phyloP scores from a whole-genome alignment of 1,140 invertebrate genomes.

The Ridgeia piscesae region DNA sequence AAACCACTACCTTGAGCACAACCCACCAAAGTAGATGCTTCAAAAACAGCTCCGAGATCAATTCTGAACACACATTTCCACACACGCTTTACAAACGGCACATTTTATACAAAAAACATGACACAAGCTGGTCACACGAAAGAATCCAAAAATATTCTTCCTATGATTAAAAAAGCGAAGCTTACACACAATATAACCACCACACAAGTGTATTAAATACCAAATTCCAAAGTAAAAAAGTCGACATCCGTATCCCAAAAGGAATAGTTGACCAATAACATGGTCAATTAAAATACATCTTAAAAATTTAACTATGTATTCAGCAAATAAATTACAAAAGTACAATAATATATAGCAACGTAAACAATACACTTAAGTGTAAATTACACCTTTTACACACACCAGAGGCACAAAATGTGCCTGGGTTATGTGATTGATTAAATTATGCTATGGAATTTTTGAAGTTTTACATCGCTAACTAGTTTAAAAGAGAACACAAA shows the following conservation, averaged over 20 bases:
- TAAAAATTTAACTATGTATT: not conserved
- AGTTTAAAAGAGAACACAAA: not conserved
- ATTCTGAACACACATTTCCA: not conserved
- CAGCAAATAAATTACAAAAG: constrained; percentile 1
- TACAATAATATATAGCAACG: constrained; percentile 6
- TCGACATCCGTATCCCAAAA: not conserved
- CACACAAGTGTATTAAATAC: constrained; percentile 6
- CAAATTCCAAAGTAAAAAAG: not conserved
- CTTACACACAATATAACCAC: constrained; percentile 1
- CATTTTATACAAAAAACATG: not conserved
- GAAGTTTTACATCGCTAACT: not conserved
- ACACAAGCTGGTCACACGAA: not conserved
- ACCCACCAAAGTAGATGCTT: not conserved
- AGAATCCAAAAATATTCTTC: not conserved
- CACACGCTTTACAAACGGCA: not conserved
- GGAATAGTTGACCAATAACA: not conserved
- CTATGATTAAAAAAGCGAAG: not conserved
- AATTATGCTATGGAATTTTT: not conserved
- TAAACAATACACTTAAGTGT: not conserved
- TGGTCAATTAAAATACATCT: constrained; percentile 1
- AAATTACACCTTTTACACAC: not conserved
- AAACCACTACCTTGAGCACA: not conserved
- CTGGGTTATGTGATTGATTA: not conserved
- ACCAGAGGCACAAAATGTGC: not conserved
- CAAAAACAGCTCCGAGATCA: not conserved